phyloP scores from a whole-genome alignment of 2,888 invertebrate genomes.

The Invenusta paracnida region DNA sequence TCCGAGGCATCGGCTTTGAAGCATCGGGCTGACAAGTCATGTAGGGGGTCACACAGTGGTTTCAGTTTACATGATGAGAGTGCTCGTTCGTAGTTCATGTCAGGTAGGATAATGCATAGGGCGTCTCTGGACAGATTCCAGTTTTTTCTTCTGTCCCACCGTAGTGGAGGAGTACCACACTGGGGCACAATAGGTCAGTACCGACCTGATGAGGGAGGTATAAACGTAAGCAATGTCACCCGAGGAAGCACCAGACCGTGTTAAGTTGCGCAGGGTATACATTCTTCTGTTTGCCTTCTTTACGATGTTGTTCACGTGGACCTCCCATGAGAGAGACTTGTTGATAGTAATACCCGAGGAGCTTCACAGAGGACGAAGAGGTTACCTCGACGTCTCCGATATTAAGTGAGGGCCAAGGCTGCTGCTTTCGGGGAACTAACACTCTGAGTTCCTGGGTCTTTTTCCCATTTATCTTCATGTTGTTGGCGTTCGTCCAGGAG shows the following conservation, averaged over 20 bases:
- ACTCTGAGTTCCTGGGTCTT: not conserved
- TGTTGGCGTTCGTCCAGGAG: too few species aligned
- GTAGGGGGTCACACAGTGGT: too few species aligned
- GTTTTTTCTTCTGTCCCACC: too few species aligned
- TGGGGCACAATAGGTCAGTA: not conserved
- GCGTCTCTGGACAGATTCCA: too few species aligned
- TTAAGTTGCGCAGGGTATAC: not conserved
- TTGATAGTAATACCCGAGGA: not conserved
- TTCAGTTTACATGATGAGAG: too few species aligned
- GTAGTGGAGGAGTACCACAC: too few species aligned
- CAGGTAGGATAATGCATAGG: too few species aligned
- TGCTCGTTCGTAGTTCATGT: too few species aligned
- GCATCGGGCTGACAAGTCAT: too few species aligned
- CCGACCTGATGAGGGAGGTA: not conserved
- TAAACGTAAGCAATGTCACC: not conserved
- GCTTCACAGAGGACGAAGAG: not conserved
- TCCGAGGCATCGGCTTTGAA: too few species aligned
- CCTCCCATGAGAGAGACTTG: not conserved
- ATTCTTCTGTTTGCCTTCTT: not conserved
- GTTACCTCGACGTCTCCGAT: not conserved
- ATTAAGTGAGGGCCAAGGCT: not conserved
- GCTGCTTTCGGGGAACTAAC: not conserved
- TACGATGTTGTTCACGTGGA: not conserved
- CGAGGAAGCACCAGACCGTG: not conserved
- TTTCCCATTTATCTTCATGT: not conserved